A percentile compares a stretch with the other conserved stretches of the same genome.
These are phyloP conservation scores for Aphrophora alni DNA, from an alignment of 2,888 invertebrate genomes.

Conservation along the genomic window DNA sequence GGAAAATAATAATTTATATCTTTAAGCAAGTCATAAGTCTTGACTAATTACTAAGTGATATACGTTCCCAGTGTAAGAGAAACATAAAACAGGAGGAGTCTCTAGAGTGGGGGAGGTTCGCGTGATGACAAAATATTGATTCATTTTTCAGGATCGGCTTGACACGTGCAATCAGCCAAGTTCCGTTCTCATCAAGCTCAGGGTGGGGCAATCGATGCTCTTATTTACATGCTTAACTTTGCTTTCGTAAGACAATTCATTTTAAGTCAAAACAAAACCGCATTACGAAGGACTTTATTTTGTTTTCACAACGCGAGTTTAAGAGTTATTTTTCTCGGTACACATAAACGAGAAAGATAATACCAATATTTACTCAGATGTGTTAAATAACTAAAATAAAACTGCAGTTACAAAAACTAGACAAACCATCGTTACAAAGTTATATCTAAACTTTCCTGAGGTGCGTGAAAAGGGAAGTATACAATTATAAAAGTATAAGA, in stretches of 20 bases:
- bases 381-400: no score
- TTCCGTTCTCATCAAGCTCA: constrained; percentile 7
- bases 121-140: constrained; percentile 43
- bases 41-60: not conserved
- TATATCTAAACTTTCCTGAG: no score
- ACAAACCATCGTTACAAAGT: no score
- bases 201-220: constrained; percentile 21
- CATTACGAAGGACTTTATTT: no score
- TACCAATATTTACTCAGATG: no score
- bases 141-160: constrained; percentile 43
- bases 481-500: no score
- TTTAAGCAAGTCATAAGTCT: not conserved
- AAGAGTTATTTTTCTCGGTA: no score
- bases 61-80: not conserved
- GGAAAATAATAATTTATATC: not conserved
- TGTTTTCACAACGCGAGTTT: no score
- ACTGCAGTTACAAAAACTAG: no score
- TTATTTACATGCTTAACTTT: not conserved
- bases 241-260: not conserved
- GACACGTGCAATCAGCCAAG: constrained; percentile 40
- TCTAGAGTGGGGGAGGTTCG: constrained; percentile 20
- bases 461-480: no score
- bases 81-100: not conserved
- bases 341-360: no score
- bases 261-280: no score